Percentiles rank a stretch among this genome's conserved stretches.
phyloP scores from a whole-genome alignment of 1,140 invertebrate species.

The Zaprionus lachaisei region DNA sequence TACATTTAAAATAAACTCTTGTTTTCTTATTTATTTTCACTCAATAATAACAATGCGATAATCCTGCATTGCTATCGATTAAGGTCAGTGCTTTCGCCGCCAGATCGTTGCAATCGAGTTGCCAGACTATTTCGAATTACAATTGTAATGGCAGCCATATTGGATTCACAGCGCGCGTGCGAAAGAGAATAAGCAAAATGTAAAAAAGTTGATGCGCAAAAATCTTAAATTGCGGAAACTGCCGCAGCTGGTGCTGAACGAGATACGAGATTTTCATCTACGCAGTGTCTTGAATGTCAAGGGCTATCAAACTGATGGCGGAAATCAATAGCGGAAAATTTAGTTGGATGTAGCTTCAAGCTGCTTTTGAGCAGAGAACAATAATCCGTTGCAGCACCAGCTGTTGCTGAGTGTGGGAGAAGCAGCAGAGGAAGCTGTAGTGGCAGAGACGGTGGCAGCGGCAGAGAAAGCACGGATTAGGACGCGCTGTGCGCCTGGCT shows the following conservation, averaged over 20 bases:
- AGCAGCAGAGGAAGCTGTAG: not conserved
- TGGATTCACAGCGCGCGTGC: not conserved
- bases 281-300: conserved; percentile 2
- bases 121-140: no score
- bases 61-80: not conserved
- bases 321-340: conserved; percentile 21
- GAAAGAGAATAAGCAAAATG: not conserved
- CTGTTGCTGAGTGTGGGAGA: not conserved
- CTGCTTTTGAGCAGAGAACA: not conserved
- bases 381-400: not conserved
- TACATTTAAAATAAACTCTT: not conserved
- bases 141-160: not conserved
- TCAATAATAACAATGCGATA: not conserved
- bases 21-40: not conserved
- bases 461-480: not conserved
- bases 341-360: not conserved
- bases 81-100: not conserved
- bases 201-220: not conserved
- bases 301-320: not conserved
- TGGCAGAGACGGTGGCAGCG: not conserved
- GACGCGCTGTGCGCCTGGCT: not conserved
- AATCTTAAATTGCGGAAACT: not conserved
- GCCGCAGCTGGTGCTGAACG: not conserved
- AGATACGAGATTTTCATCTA: not conserved
- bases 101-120: no score